phyloP scores from a whole-genome alignment of 2,888 invertebrate genomes.

The Tachina lurida region DNA sequence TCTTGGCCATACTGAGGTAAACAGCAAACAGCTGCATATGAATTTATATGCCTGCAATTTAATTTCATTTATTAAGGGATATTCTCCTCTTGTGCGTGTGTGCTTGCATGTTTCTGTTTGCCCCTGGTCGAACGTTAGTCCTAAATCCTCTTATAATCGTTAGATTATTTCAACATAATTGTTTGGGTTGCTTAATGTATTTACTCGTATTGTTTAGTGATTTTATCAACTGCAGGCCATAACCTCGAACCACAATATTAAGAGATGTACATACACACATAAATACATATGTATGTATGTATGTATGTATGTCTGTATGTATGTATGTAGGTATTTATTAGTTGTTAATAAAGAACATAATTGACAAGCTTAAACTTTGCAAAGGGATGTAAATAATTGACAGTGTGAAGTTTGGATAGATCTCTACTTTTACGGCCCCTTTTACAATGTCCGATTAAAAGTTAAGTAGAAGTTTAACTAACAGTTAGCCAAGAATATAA shows the following conservation, averaged over 20 bases:
- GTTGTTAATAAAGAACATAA: too few species aligned
- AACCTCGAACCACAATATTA: background rate
- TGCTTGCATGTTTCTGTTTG: background rate
- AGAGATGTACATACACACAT: background rate
- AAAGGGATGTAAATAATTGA: too few species aligned
- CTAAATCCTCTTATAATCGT: constrained; percentile 24
- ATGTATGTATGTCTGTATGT: too few species aligned
- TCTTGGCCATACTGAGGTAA: constrained; percentile 35
- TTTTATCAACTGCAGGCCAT: background rate
- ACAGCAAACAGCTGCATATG: constrained; percentile 35
- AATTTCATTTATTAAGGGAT: constrained; percentile 54
- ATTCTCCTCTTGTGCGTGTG: background rate
- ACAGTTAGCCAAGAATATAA: too few species aligned
- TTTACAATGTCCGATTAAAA: too few species aligned
- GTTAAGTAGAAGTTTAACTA: too few species aligned
- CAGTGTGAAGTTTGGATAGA: too few species aligned
- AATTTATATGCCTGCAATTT: constrained; percentile 29
- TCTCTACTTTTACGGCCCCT: too few species aligned
- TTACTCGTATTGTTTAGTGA: constrained; percentile 39
- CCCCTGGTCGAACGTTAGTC: background rate
- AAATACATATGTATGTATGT: too few species aligned
- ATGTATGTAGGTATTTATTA: too few species aligned
- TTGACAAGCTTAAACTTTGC: too few species aligned
- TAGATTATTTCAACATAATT: constrained; percentile 56
- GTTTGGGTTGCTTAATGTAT: constrained; percentile 9